Evolutionary conservation across 2,797 vertebrate genomes (phyloP).

Genomic region (Hydrolagus colliei): DNA sequence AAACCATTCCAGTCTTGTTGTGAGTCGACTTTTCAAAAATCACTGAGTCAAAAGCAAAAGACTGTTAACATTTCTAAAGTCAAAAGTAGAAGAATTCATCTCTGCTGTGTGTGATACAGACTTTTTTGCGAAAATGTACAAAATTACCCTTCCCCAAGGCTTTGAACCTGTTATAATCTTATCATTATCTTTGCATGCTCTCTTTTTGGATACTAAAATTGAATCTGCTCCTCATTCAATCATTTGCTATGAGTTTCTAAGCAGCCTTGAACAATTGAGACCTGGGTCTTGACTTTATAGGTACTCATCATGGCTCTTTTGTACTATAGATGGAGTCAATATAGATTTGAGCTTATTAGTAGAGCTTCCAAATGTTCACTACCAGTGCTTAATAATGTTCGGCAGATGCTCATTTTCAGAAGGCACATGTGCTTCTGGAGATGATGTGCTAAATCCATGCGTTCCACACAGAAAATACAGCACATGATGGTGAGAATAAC

Average conservation of each 20-base stretch:
- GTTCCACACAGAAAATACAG: background rate
- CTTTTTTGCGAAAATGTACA: background rate
- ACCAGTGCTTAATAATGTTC: background rate
- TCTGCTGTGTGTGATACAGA: background rate
- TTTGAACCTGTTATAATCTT: background rate
- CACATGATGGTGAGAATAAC: background rate
- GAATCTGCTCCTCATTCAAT: background rate
- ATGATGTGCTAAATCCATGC: background rate
- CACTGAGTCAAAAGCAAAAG: too few relatives aligned
- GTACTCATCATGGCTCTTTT: background rate
- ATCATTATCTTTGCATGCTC: background rate
- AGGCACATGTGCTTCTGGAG: background rate
- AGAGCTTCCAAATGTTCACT: background rate
- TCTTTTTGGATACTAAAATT: background rate
- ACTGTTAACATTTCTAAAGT: background rate
- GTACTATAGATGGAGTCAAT: background rate
- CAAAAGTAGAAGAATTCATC: background rate
- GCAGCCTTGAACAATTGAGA: background rate
- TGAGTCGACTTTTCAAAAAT: background rate
- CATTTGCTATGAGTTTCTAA: background rate
- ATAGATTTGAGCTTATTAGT: background rate
- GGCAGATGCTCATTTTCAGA: background rate
- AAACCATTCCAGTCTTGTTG: background rate
- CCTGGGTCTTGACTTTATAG: background rate
- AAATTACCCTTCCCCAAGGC: background rate